phyloP scores from a whole-genome alignment of 37 sponge, comb jelly and placozoan species.

The Aphrocallistes beatrix region DNA sequence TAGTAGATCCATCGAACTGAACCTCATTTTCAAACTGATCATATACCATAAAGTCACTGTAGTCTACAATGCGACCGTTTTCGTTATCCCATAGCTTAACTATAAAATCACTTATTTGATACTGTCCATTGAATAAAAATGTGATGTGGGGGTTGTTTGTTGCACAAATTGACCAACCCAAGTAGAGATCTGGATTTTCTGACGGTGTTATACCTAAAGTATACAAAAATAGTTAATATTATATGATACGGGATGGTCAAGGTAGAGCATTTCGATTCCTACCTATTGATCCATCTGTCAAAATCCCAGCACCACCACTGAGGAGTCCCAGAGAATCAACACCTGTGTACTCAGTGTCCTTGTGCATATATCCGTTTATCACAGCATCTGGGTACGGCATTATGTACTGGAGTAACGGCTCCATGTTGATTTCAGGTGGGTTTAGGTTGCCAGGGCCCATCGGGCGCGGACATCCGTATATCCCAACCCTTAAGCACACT shows the following conservation, averaged over 20 bases:
- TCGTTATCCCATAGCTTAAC: not conserved
- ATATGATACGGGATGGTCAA: not conserved
- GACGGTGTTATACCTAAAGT: not conserved
- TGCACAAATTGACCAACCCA: conserved; percentile 9
- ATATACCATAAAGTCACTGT: not conserved
- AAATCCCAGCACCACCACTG: not conserved
- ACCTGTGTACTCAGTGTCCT: not conserved
- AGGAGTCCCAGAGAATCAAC: not conserved
- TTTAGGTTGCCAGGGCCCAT: not conserved
- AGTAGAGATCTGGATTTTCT: not conserved
- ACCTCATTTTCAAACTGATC: not conserved
- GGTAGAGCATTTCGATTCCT: not conserved
- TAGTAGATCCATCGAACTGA: not conserved
- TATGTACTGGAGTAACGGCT: not conserved
- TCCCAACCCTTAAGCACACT: not conserved
- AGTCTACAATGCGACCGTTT: not conserved
- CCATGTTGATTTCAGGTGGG: not conserved
- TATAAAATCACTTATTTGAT: not conserved
- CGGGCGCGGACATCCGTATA: not conserved
- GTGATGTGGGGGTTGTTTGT: not conserved
- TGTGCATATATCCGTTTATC: not conserved
- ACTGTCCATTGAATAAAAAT: not conserved
- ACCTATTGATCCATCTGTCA: not conserved
- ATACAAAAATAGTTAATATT: not conserved
- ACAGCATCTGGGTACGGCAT: not conserved